Evolutionary conservation across 2,797 vertebrate species (phyloP).

Genomic region (Liasis olivaceus): DNA sequence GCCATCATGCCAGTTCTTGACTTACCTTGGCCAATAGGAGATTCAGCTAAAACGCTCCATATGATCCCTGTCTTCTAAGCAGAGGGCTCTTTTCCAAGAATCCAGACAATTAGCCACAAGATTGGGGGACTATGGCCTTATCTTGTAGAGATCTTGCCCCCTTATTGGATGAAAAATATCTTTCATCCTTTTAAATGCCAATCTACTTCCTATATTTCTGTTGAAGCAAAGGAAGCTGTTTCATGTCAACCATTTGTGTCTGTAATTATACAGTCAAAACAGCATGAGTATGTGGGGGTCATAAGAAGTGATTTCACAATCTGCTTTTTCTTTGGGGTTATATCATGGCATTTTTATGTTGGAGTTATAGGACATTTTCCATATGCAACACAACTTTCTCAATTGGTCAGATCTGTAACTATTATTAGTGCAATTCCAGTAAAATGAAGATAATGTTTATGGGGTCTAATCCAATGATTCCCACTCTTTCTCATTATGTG

Average conservation of each 20-base stretch:
- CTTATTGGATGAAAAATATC: not conserved
- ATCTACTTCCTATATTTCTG: not conserved
- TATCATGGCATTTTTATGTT: too few relatives aligned
- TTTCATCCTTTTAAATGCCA: not conserved
- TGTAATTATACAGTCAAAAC: conserved; percentile 56
- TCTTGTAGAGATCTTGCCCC: not conserved
- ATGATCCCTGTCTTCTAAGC: not conserved
- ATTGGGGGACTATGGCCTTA: too few relatives aligned
- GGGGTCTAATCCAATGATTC: too few relatives aligned
- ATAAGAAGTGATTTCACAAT: conserved; percentile 58
- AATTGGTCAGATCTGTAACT: conserved; percentile 41
- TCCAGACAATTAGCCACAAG: not conserved
- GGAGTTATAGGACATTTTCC: conserved; percentile 47
- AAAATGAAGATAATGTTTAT: too few relatives aligned
- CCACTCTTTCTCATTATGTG: too few relatives aligned
- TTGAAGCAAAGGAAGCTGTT: conserved; percentile 2
- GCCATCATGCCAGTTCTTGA: not conserved
- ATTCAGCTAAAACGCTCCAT: too few relatives aligned
- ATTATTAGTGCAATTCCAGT: not conserved
- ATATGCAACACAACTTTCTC: conserved; percentile 37
- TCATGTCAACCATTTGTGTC: conserved; percentile 45
- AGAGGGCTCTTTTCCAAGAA: not conserved
- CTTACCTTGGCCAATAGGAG: too few relatives aligned
- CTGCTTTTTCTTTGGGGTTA: conserved; percentile 18
- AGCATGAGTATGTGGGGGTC: conserved; percentile 50